These are phyloP conservation scores for Phoeniculus purpureus DNA, from an alignment of 2,797 vertebrate species.

Conservation along the genomic window DNA sequence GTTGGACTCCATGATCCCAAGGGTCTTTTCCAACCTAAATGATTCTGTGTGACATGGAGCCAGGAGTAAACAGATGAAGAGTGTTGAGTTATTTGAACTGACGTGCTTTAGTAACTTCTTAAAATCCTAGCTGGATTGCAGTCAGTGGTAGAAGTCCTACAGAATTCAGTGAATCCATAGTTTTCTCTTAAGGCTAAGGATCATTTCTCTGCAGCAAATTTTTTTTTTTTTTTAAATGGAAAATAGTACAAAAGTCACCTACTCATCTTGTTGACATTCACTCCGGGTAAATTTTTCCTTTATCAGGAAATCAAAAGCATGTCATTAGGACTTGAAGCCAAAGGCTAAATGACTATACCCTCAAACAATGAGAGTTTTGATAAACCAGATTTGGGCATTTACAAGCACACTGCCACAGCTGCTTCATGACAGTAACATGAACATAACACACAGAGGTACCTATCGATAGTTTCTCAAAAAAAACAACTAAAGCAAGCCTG, in stretches of 20 bases:
- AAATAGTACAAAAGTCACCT: not conserved
- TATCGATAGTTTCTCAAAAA: not conserved
- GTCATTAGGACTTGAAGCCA: not conserved
- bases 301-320: not conserved
- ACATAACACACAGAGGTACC: not conserved
- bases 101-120: not conserved
- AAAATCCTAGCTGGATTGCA: not conserved
- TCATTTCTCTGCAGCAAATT: not conserved
- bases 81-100: not conserved
- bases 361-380: not conserved
- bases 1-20: too few relatives aligned
- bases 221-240: fast-evolving
- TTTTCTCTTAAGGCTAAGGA: not conserved
- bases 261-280: not conserved
- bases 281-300: not conserved
- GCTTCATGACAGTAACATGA: not conserved
- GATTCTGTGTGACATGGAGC: not conserved
- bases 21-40: too few relatives aligned
- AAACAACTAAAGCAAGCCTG: not conserved
- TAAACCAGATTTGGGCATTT: not conserved
- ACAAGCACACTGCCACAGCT: not conserved
- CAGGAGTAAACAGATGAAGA: not conserved
- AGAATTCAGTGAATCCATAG: not conserved
- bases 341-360: not conserved
- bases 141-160: not conserved